Evolutionary conservation across 2,888 invertebrate genomes (phyloP), one percentile per base, ranked within the genome.

Genomic region (Dasysyrphus albostriatus): DNA sequence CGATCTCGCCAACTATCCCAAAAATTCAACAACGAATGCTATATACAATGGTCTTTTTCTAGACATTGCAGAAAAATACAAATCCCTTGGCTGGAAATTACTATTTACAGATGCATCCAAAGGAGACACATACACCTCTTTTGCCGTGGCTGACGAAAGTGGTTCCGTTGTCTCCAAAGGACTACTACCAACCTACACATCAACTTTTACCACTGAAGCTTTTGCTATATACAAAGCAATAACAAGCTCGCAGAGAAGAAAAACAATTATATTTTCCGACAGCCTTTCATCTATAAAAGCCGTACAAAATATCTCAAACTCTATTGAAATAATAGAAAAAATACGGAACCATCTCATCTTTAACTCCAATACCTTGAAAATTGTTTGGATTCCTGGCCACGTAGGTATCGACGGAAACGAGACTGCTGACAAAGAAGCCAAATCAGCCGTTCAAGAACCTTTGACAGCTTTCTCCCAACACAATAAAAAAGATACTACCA

Each of bases 101-200:
- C 16, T 72, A 32, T 72, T 72, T 16, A 44, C 72, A 16, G 72
- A 72, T 47, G 58, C 72, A 34, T 72, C 58, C 16, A 72, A 59
- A 47, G 32, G 12, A 5, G 72, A 58, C 47, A 59, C 29, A 2
- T 58, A 32, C 44, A 59, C 58, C 12, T 42, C 58, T 12, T 72
- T 72, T 34, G 39, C 61, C 14, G 61, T 61, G 0, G 61, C 24
- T 9, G 7, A 42, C 5, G 39, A 12, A 12, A 61, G 10, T 1
- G 61, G 39, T 24, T 39, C 37, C 37, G 19, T 59, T 34, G 19
- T 59, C 10, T 59, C 37, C 34, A 42, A 42, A 42, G 42, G 14
- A 5, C 42, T 42, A 42, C 5, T 42, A 42, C 44, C 24, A 24
- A 24, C 24, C 24, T 24, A 24, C 24, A 24, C 24, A 24, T 24